A percentile compares a stretch with the other conserved stretches of the same genome.
phyloP scores from a whole-genome alignment of 2,888 invertebrate genomes.

The Nemapogon koenigi region DNA sequence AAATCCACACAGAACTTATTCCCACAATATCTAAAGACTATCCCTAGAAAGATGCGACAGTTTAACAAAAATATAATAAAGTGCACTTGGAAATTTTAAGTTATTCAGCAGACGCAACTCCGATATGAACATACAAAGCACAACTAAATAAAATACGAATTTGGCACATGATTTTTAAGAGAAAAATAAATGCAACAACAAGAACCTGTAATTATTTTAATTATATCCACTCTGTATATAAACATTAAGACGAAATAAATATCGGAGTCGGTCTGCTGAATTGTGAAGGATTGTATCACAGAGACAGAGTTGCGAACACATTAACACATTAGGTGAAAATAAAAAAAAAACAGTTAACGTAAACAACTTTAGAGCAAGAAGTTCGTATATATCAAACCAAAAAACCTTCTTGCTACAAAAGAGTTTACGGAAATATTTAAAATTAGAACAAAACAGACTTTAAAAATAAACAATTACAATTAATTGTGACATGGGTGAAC shows the following conservation, averaged over 20 bases:
- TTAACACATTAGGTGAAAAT: not conserved
- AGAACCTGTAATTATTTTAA: not conserved
- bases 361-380: no score
- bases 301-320: conserved; percentile 8
- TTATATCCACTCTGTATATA: not conserved
- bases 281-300: conserved; percentile 7
- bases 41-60: conserved; percentile 35
- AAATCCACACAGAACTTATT: no score
- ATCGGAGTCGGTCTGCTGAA: not conserved
- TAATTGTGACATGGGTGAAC: no score
- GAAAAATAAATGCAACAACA: not conserved
- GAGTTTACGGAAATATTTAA: no score
- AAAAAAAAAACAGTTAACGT: no score
- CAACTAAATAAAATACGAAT: not conserved
- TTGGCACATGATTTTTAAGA: not conserved
- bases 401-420: no score
- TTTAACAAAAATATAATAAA: conserved; percentile 17
- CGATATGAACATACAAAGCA: not conserved
- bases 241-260: not conserved
- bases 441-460: no score
- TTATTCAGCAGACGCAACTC: conserved; percentile 1
- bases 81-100: conserved; percentile 10
- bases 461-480: no score
- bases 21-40: no score
- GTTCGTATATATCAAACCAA: no score